A percentile compares a stretch with the other conserved stretches of the same genome.
Conservation (phyloP, 2,888 invertebrate species). For the Teinopalpus imperialis region DNA sequence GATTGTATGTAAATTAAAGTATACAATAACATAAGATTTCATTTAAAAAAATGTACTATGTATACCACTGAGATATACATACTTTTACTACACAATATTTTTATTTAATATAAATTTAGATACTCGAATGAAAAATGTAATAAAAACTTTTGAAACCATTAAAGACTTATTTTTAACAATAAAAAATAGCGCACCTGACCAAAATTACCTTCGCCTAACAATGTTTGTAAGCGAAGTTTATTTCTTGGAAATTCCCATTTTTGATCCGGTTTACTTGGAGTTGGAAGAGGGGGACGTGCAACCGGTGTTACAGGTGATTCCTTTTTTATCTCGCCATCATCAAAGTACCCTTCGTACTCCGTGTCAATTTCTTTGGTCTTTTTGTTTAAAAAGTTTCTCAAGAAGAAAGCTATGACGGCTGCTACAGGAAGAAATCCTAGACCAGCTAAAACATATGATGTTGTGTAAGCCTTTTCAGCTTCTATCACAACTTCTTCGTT, state of each 20-base stretch:
- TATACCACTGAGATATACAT: too few relatives aligned
- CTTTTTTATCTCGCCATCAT: slow-evolving; percentile 79
- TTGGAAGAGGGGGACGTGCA: slow-evolving; percentile 79
- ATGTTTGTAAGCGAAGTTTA: slow-evolving; percentile 88
- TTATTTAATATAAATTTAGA: too few relatives aligned
- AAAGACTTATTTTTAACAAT: too few relatives aligned
- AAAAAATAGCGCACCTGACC: slow-evolving; percentile 90
- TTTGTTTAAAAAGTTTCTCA: slow-evolving; percentile 78
- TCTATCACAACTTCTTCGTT: slow-evolving; percentile 81
- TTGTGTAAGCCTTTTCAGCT: slow-evolving; percentile 81
- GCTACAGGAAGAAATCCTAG: slow-evolving; percentile 82
- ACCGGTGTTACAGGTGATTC: slow-evolving; percentile 78
- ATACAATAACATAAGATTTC: too few relatives aligned
- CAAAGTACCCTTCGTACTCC: slow-evolving; percentile 83
- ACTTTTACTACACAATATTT: too few relatives aligned
- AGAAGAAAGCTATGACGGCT: slow-evolving; percentile 80
- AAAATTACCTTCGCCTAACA: slow-evolving; percentile 92
- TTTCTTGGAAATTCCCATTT: slow-evolving; percentile 90
- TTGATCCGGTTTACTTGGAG: slow-evolving; percentile 79
- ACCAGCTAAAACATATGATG: slow-evolving; percentile 83
- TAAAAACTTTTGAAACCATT: too few relatives aligned
- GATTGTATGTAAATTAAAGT: too few relatives aligned
- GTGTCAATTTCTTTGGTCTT: slow-evolving; percentile 79
- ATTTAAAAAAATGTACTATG: too few relatives aligned
- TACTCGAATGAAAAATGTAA: too few relatives aligned